Evolutionary conservation across 2,888 invertebrate genomes (phyloP), one percentile per base, ranked within the genome.

Genomic region (Carcina quercana): DNA sequence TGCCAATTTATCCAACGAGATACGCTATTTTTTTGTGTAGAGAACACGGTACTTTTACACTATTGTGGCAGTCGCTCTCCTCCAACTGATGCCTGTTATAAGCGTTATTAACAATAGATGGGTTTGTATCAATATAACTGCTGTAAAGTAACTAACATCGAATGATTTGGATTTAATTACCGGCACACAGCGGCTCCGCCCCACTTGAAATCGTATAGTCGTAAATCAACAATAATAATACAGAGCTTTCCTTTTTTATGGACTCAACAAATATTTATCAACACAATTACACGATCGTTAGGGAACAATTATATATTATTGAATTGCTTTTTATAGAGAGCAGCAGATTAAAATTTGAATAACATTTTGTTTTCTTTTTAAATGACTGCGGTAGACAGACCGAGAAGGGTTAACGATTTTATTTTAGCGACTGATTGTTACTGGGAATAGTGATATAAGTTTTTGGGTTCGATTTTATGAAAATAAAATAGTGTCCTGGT

Each of bases 221-320:
- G 61, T 76, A 73, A 76, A 76, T 76, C 74, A 78, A 68, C 51
- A 58, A 66, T 67, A 75, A 72, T 70, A 72, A 71, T 57, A 57
- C 59, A 44, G 55, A 59, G 59, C 56, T 62, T 64, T 62, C 54
- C 54, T 59, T 59, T 62, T 71, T 71, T 68, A 72, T 62, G 59
- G 59, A 59, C 57, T 59, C 67, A 74, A 75, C 75, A 74, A 75
- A 76, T 67, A 65, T 73, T 76, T 73, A 79, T 78, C 68, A 70
- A 69, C 56, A 59, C 72, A 74, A 78, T 80, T 80, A 79, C 78
- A 78, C 47, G 72, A 71, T 73, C 68, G 73, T 76, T 75, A 75
- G 62, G 47, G 44, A 60, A 60, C 59, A 61, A 65, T 68, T 63
- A 67, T 60, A 55, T 51, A 40, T 58, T 51, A 57, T 52, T 48